These are phyloP conservation scores for Lathamus discolor DNA, from an alignment of 2,113 vertebrate species.

Conservation along the genomic window DNA sequence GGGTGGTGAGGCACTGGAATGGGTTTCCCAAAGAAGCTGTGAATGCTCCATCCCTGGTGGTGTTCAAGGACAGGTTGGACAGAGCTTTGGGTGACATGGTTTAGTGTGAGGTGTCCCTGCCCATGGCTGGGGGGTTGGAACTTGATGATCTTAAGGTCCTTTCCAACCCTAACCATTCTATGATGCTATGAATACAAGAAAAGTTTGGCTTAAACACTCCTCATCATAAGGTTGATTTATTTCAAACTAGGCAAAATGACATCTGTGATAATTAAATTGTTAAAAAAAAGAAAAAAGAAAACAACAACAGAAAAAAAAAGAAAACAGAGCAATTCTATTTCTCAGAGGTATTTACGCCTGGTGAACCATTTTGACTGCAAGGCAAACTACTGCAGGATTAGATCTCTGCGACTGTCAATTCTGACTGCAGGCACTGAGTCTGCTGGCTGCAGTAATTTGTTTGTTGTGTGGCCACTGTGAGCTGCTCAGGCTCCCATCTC, in stretches of 20 bases:
- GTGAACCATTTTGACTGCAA: neutral
- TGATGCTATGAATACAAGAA: neutral
- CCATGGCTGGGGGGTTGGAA: too few species aligned
- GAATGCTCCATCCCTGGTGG: too few species aligned
- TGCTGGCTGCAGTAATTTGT: neutral
- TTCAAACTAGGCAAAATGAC: neutral
- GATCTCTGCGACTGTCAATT: neutral
- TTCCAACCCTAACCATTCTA: too few species aligned
- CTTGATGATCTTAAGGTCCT: too few species aligned
- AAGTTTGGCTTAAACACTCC: neutral
- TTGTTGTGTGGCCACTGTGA: neutral
- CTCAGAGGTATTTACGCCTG: neutral
- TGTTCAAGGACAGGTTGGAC: too few species aligned
- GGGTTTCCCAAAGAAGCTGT: too few species aligned
- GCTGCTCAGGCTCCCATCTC: neutral
- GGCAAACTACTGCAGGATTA: neutral
- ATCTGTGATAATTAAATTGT: neutral
- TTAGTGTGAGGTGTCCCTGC: too few species aligned
- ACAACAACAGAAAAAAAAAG: neutral
- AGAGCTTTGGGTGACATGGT: too few species aligned
- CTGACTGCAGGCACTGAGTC: neutral
- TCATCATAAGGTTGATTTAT: neutral
- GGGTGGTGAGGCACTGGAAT: too few species aligned
- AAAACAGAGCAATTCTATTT: neutral
- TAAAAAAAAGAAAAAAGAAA: neutral